Base-by-base conservation (phyloP, 2,797 vertebrate genomes). In the Enteromius mattozi region DNA sequence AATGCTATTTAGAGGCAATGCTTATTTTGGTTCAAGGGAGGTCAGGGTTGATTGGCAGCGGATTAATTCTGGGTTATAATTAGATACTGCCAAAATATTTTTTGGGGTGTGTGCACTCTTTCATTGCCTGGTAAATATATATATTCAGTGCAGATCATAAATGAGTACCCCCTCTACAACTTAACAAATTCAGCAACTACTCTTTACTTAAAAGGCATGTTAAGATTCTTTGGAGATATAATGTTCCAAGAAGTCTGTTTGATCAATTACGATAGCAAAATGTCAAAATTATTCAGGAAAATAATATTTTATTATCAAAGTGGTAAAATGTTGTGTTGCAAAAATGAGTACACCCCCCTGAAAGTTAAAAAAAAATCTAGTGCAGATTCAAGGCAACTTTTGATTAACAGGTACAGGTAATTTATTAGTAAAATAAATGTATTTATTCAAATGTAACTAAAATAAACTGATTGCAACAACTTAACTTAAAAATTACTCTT, bases 11-110 rank as follows among this genome's bases (percentile, higher is more conserved):
- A 30, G 10, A 35, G 27, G 66, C 8, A 4, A 6, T 12, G n/a
- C n/a, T 78, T 6, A 47, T 45, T 63, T 63, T 78, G 27, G 54
- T 59, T 78, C 13, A 27, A 4, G 4, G 14, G 37, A 78, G 59
- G 59, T 30, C 59, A 61, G 51, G 35, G 12, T 56, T 59, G 35
- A 16, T 59, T 72, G 37, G 9, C 78, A 56, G 47, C 24, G 0
- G 30, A 75, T 35, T 35, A 75, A 51, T 75, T 54, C 9, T 21
- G 72, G 30, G 47, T 77, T 40, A 77, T 77, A 77, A 59, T 40
- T 59, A n/a, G 19, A 75, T 74, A 33, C 14, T 37, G 33, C n/a
- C 72, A 54, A 51, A 72, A 49, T 1, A n/a, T 54, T 35, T 51
- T 75, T 75, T 17, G 2, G 72, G 37, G 30, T 56, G 12, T 17